phyloP scores from a whole-genome alignment of 2,113 vertebrate species.

The Xyrauchen texanus region DNA sequence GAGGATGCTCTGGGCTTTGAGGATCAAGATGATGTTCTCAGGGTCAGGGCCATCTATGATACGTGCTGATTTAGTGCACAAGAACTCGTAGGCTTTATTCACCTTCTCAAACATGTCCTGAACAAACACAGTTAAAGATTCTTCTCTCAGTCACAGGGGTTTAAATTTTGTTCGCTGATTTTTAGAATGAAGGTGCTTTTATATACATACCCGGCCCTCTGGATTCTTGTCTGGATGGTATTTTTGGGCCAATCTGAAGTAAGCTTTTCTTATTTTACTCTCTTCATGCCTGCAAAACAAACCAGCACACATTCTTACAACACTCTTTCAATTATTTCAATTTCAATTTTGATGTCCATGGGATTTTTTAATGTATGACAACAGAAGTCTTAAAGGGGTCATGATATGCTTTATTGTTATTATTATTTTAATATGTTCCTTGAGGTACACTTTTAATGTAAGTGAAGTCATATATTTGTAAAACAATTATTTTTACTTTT shows the following conservation, averaged over 20 bases:
- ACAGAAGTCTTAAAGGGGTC: no score
- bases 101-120: constrained; percentile 99
- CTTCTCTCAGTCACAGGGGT: background rate
- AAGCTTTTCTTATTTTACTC: constrained; percentile 97
- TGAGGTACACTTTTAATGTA: no score
- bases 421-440: no score
- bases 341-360: no score
- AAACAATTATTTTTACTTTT: no score
- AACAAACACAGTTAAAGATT: constrained; percentile 11
- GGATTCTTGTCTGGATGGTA: constrained; percentile 99
- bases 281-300: constrained; percentile 85
- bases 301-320: background rate
- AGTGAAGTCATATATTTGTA: no score
- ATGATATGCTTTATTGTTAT: no score
- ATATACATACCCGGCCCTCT: constrained; percentile 89
- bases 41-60: constrained; percentile 93
- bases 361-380: no score
- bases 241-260: constrained; percentile 97
- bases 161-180: background rate
- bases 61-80: constrained; percentile 92
- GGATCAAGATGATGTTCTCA: constrained; percentile 97
- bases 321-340: background rate
- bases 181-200: background rate
- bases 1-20: constrained; percentile 97
- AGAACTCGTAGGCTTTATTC: constrained; percentile 97